A percentile compares a stretch with the other conserved stretches of the same genome.
These are phyloP conservation scores for Alces alces DNA, from an alignment of 2,113 vertebrate species.

Conservation along the genomic window DNA sequence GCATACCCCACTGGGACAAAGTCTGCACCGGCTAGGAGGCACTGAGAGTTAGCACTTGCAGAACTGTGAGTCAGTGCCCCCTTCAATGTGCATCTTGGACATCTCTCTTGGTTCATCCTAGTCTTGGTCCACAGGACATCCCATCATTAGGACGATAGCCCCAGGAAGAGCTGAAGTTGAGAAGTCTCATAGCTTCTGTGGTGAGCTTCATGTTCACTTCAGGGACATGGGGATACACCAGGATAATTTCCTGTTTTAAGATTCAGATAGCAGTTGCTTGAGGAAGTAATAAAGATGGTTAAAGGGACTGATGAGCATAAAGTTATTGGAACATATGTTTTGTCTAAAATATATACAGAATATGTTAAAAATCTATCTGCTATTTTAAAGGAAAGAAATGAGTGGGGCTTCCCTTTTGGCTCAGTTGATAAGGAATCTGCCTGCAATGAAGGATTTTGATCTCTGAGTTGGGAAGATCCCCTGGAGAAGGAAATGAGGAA, in stretches of 20 bases:
- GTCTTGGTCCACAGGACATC: neutral
- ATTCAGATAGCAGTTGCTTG: neutral
- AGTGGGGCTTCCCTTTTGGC: neutral
- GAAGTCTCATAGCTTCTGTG: neutral
- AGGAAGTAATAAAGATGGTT: neutral
- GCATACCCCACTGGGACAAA: neutral
- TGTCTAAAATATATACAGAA: neutral
- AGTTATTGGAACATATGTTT: neutral
- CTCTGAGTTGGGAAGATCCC: neutral
- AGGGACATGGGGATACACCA: neutral
- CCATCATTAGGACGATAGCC: neutral
- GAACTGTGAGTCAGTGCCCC: fast-evolving
- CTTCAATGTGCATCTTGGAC: neutral
- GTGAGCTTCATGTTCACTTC: neutral
- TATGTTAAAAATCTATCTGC: neutral
- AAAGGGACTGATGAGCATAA: neutral
- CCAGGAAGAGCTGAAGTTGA: neutral
- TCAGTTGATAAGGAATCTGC: neutral
- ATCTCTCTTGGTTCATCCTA: neutral
- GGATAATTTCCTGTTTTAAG: neutral
- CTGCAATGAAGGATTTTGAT: neutral
- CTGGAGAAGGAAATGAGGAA: neutral
- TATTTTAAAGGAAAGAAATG: neutral
- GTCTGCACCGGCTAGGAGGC: neutral
- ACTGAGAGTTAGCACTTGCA: neutral